Conservation (phyloP, 1,140 invertebrate genomes). For the Colletes latitarsis region DNA sequence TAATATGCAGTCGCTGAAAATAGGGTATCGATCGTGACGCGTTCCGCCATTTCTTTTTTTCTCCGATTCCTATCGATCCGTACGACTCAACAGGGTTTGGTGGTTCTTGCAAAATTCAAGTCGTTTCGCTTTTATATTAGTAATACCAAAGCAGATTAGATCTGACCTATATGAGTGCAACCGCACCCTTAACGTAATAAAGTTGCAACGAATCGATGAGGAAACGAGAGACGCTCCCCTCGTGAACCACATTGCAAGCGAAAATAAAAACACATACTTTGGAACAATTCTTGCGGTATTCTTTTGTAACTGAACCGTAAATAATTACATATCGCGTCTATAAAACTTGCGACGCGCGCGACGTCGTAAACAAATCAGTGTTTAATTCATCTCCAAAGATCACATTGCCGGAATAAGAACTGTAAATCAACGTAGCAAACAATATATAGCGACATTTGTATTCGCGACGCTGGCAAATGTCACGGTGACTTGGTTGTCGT, state of each 20-base stretch:
- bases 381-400: neutral
- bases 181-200: constrained; percentile 36
- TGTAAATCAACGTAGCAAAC: neutral
- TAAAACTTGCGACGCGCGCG: neutral
- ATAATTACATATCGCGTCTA: neutral
- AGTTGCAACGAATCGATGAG: constrained; percentile 13
- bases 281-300: too few species aligned
- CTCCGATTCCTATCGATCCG: neutral
- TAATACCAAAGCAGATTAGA: neutral
- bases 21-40: neutral
- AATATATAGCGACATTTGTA: neutral
- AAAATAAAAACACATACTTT: too few species aligned
- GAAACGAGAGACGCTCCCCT: constrained; percentile 10
- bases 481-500: neutral
- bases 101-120: neutral
- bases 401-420: neutral
- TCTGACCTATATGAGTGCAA: neutral
- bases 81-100: neutral
- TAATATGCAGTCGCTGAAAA: neutral
- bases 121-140: neutral
- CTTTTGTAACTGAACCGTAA: too few species aligned
- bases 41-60: neutral
- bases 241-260: too few species aligned
- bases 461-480: neutral
- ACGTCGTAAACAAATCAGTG: neutral